Base-by-base conservation (phyloP, 2,888 invertebrate species). In the Trichogramma dendrolimi region DNA sequence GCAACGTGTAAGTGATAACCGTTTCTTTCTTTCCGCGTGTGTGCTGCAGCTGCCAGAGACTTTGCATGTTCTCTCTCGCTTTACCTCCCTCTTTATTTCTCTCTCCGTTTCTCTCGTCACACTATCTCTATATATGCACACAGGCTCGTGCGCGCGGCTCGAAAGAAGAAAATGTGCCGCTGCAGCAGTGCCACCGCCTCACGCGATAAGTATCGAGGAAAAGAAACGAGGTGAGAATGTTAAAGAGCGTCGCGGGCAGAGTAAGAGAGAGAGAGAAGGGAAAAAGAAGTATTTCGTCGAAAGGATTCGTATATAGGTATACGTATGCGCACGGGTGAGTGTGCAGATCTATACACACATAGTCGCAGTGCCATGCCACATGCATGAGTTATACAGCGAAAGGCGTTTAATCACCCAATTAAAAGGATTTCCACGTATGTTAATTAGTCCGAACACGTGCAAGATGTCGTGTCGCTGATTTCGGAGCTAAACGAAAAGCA, bases 371-470 rank as follows among this genome's bases (percentile, higher is more conserved):
- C 27, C 27, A 27, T 27, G 27, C 27, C 27, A 27, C 27, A 27
- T 27, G 27, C 27, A 27, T 27, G 27, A 27, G 27, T 27, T 27
- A 27, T 27, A 27, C 27, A 27, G 27, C 56, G 46, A 67, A 65
- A 64, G 67, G 68, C 71, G 69, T 73, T 72, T 72, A 73, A 72
- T 72, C 71, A 69, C 70, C 70, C 71, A 71, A 74, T 75, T 72
- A 73, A 72, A 71, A 69, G 71, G 71, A 73, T 73, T 74, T 74
- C 72, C 73, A 71, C 72, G 72, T 74, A 72, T 75, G 74, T 73
- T 74, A 75, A 75, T 75, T 74, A 75, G 73, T 73, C 70, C 69
- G 71, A 73, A 74, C 72, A 73, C 72, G 69, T 72, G 74, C 73
- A 72, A 73, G 71, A 71, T 69, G 70, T 71, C 69, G 62, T 69